Evolutionary conservation across 92 coral and sea anemone genomes (phyloP).

Genomic region (Ricordea florida): DNA sequence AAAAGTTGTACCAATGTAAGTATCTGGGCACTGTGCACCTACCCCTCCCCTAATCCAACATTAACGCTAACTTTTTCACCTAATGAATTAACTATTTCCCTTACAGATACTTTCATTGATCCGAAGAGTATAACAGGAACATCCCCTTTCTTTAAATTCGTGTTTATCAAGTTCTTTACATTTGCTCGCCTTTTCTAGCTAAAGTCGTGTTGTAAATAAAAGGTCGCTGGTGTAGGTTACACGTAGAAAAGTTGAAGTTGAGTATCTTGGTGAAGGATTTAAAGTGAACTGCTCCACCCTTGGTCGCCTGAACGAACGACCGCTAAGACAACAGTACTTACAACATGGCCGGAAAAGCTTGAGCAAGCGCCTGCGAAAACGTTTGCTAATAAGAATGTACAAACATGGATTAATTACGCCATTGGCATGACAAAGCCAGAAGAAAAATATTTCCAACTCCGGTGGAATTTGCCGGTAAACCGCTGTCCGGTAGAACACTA

Average conservation of each 20-base stretch:
- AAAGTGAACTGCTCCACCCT: neutral
- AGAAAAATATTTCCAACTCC: constrained; percentile 52
- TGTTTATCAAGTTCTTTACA: no score
- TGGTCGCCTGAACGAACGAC: neutral
- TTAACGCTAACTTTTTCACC: no score
- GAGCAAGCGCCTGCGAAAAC: neutral
- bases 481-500: constrained; percentile 28
- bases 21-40: no score
- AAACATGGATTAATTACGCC: constrained; percentile 62
- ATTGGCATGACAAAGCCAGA: constrained; percentile 67
- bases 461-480: constrained; percentile 12
- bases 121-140: no score
- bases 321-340: neutral
- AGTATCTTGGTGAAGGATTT: neutral
- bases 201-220: neutral
- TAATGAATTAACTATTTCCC: no score
- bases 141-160: no score
- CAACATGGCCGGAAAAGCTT: neutral
- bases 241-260: neutral
- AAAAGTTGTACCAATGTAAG: no score
- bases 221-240: neutral
- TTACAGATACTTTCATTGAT: no score
- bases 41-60: no score
- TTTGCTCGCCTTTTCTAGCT: no score
- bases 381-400: neutral